Evolutionary conservation across 1,140 invertebrate species (phyloP).

Genomic region (Sogatella furcifera): DNA sequence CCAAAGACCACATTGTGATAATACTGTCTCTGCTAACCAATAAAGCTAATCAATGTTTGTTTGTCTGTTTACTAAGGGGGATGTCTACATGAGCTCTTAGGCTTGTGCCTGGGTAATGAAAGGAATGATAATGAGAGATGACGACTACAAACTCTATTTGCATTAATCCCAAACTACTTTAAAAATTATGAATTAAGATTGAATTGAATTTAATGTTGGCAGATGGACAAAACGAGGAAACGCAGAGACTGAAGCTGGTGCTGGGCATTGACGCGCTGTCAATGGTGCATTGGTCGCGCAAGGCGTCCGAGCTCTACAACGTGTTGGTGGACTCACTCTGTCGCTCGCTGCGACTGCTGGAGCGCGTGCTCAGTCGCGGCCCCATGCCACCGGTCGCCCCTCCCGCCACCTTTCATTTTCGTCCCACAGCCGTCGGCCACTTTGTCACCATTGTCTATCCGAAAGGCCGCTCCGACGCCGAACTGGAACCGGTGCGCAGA

Average conservation of each 20-base stretch:
- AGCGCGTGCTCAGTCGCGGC: slow-evolving; percentile 42
- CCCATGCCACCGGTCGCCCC: slow-evolving; percentile 32
- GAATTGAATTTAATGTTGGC: too few relatives aligned
- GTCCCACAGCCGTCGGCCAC: slow-evolving; percentile 52
- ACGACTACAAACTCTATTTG: too few relatives aligned
- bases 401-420: slow-evolving; percentile 52
- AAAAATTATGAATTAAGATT: too few relatives aligned
- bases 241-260: slow-evolving; percentile 39
- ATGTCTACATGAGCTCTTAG: too few relatives aligned
- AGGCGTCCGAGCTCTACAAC: slow-evolving; percentile 50
- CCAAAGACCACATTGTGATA: too few relatives aligned
- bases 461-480: slow-evolving; percentile 44
- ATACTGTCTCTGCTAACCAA: too few relatives aligned
- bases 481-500: slow-evolving; percentile 25
- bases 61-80: too few relatives aligned
- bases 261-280: slow-evolving; percentile 57
- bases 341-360: slow-evolving; percentile 50
- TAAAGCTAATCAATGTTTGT: too few relatives aligned
- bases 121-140: too few relatives aligned
- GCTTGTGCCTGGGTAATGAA: too few relatives aligned
- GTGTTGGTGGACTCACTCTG: slow-evolving; percentile 61
- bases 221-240: slow-evolving; percentile 8
- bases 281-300: slow-evolving; percentile 51
- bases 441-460: slow-evolving; percentile 63
- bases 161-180: too few relatives aligned